A percentile compares a stretch with the other conserved stretches of the same genome.
Conservation (phyloP, 2,113 vertebrate genomes). For the Ceyx melanurus region DNA sequence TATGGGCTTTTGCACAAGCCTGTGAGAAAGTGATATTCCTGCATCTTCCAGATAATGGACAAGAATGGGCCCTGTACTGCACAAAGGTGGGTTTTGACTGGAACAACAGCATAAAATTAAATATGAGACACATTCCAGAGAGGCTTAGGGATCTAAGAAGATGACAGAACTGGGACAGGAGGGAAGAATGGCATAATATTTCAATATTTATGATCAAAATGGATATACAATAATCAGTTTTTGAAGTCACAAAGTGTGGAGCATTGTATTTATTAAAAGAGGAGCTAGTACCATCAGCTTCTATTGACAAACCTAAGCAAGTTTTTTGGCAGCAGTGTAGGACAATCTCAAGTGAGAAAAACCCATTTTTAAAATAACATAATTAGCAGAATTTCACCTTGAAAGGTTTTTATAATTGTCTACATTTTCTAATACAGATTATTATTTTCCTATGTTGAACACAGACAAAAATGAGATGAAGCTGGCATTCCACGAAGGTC, state of each 20-base stretch:
- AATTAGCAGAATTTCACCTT: background rate
- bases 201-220: background rate
- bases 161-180: background rate
- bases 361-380: background rate
- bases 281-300: background rate
- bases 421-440: background rate
- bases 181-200: background rate
- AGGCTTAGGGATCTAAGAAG: background rate
- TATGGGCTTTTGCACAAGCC: background rate
- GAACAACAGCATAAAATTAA: background rate
- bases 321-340: background rate
- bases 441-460: background rate
- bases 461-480: background rate
- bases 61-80: background rate
- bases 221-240: slow-evolving; percentile 40
- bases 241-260: slow-evolving; percentile 14
- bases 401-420: background rate
- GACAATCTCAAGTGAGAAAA: background rate
- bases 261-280: background rate
- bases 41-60: background rate
- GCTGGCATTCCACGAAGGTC: background rate
- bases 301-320: background rate
- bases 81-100: background rate
- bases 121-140: background rate
- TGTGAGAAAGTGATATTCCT: background rate